Evolutionary conservation across 30 jellyfish, hydroid and myxozoan genomes (phyloP), one percentile per base, ranked within the genome.

Genomic region (Aurelia coerulea): DNA sequence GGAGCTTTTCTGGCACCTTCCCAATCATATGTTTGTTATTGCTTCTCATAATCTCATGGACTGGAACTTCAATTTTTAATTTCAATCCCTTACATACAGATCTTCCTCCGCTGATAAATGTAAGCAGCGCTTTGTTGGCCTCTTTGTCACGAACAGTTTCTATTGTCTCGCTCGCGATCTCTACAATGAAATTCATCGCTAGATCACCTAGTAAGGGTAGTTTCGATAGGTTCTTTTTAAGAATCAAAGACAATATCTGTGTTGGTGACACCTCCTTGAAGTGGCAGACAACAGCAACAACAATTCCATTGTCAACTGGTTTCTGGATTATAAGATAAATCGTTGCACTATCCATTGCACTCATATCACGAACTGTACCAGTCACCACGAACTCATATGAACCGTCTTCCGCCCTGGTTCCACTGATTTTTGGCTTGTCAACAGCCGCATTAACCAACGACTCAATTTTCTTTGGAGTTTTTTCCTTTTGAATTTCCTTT

Each of bases 1-100:
- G 83, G 42, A 92, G 74, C 41, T 78, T 54, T 19, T 92, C 98
- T 10, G 98, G 98, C 18, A 92, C 89, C 39, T 92, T 85, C 18
- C 79, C 88, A 10, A 80, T 79, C 78, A 83, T 51, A 33, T 80
- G 84, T 31, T 83, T 75, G 12, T 80, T 82, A 15, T 68, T 72
- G 19, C 87, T 80, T 73, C 71, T 68, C 73, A 93, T 65, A 10
- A 93, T 83, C 49, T 89, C 90, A 14, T 73, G 76, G 17, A 84
- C 72, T 42, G 98, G 98, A 17, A 88, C 46, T 15, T 88, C 92
- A 46, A 88, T 76, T 72, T 93, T 84, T 19, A 93, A 19, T 56
- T 67, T 84, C 42, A 84, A 78, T 3, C 98, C 98, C 46, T 88
- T 74, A 84, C 89, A 77, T 17, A 93, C 73, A 7, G 97, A 33